Base-by-base conservation (phyloP, 37 sponge, comb jelly and placozoan genomes). In the Ianthella basta region DNA sequence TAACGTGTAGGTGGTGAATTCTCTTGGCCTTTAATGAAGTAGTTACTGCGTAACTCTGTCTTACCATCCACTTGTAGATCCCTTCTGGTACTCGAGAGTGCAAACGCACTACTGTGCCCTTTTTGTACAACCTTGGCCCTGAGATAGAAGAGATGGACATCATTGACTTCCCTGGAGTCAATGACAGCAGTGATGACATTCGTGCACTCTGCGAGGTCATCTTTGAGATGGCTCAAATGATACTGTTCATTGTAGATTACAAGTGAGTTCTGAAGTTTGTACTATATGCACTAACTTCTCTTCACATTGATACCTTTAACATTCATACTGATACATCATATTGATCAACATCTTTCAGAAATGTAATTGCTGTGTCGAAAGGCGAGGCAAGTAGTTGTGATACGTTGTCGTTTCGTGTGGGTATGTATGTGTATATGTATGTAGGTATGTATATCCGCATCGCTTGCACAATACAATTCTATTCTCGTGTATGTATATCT, bases 91-190 rank as follows among this genome's bases (percentile, higher is more conserved):
- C 88, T 15, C 75, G 41, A 32, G 74, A 81, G 44, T 56, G 59
- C 18, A 82, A 74, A 61, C 77, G 88, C 27, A 88, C 88, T 27
- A 75, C 80, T 63, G 83, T 88, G 6, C 83, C 88, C 1, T 88
- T 88, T 88, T n/a, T 88, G 38, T 88, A 88, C 60, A 88, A 83
- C 41, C 50, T 83, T 23, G 88, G 74, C 14, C 78, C 56, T 39
- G 67, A 60, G 19, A 44, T 88, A 2, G 83, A 82, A 6, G 84
- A 59, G 60, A 25, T 88, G 55, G 83, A 83, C 75, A 79, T 88
- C 14, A 75, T 83, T 60, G 88, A 88, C 59, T 88, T 88, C 53
- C 88, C 88, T 33, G 88, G 88, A 64, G 83, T 88, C 4, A 83
- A 88, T 74, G 88, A 88, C 41, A 40, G 37, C 20, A 79, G 83